Conservation (phyloP, 2,888 invertebrate genomes). For the Agonopterix heracliana region DNA sequence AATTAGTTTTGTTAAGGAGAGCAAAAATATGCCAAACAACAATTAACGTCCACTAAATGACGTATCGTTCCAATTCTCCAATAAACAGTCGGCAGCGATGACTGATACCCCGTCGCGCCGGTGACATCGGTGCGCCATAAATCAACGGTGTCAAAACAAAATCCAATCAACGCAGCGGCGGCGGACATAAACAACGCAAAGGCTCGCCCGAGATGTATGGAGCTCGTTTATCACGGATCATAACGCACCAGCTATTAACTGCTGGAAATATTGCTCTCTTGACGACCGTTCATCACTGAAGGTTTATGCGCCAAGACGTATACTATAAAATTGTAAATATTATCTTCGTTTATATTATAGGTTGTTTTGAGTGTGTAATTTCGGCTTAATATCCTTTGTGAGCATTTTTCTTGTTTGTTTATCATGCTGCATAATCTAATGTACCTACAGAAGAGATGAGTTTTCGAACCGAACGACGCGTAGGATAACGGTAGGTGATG, state of each 20-base stretch:
- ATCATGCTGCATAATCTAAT: too few species aligned
- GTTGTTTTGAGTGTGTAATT: too few species aligned
- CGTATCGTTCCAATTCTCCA: too few species aligned
- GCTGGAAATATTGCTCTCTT: slow-evolving; percentile 17
- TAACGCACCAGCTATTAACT: slow-evolving; percentile 26
- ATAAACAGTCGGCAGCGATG: not conserved
- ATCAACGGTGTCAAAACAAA: slow-evolving; percentile 45
- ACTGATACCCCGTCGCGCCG: slow-evolving; percentile 10
- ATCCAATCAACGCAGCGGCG: slow-evolving; percentile 46
- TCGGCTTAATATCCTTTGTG: too few species aligned
- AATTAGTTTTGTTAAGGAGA: too few species aligned
- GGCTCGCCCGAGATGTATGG: slow-evolving; percentile 24
- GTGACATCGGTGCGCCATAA: slow-evolving; percentile 24
- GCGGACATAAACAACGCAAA: slow-evolving; percentile 21
- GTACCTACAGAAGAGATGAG: too few species aligned
- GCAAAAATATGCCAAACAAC: too few species aligned
- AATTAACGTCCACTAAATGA: too few species aligned
- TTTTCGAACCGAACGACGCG: too few species aligned
- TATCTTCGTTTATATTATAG: not conserved
- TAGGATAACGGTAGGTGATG: too few species aligned
- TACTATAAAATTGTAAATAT: not conserved
- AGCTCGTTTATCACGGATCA: slow-evolving; percentile 37
- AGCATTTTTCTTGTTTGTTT: too few species aligned
- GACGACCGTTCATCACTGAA: slow-evolving; percentile 15
- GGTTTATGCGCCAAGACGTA: slow-evolving; percentile 4